Evolutionary conservation across 2,113 vertebrate species (phyloP).

Genomic region (Regulus satrapa): DNA sequence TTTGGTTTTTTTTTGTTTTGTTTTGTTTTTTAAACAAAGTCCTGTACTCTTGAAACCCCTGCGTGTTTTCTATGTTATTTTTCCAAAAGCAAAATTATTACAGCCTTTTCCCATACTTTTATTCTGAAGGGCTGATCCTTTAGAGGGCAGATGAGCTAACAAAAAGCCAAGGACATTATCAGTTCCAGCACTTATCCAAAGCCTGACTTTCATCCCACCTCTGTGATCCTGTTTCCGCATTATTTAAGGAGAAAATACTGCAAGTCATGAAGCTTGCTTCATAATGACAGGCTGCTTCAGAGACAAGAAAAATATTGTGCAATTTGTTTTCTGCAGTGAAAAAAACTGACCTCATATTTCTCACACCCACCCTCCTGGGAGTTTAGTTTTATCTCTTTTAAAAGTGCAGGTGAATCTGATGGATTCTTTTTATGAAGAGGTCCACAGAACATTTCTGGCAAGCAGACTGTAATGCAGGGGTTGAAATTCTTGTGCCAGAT

Average conservation of each 20-base stretch:
- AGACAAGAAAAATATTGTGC: conserved; percentile 5
- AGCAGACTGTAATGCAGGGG: background rate
- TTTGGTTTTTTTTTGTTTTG: too few relatives aligned
- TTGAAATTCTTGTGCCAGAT: background rate
- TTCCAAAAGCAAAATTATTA: background rate
- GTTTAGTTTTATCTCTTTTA: background rate
- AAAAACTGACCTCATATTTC: background rate
- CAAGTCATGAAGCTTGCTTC: conserved; percentile 28
- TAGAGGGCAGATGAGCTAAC: background rate
- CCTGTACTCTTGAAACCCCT: background rate
- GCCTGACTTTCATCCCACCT: background rate
- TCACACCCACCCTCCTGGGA: background rate
- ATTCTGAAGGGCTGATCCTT: background rate
- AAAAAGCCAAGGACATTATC: background rate
- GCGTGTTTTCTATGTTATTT: background rate
- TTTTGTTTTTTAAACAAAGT: background rate
- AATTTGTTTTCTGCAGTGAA: background rate
- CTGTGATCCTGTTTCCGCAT: background rate
- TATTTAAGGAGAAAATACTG: conserved; percentile 24
- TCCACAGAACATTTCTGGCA: background rate
- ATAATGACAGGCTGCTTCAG: background rate
- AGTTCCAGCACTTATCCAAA: background rate
- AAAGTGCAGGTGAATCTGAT: background rate
- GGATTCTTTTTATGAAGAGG: background rate
- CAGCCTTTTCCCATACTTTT: background rate